phyloP scores from a whole-genome alignment of 2,113 vertebrate species.

The Phylloscopus trochiloides region DNA sequence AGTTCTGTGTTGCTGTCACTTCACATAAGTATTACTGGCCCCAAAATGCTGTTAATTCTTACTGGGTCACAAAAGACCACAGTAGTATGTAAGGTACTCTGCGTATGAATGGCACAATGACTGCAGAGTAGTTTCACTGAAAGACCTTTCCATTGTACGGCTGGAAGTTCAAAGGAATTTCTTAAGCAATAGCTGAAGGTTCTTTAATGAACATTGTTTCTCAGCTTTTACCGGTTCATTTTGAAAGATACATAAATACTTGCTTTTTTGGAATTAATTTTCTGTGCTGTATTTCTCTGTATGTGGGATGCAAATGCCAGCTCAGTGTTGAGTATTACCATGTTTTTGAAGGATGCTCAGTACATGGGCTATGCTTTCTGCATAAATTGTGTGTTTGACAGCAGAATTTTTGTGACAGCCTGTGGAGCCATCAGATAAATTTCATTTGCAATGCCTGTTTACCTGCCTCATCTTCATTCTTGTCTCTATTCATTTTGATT shows the following conservation, averaged over 20 bases:
- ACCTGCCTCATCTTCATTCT: not conserved
- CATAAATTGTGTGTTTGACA: not conserved
- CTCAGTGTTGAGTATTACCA: not conserved
- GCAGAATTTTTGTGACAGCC: not conserved
- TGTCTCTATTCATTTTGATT: not conserved
- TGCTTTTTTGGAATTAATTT: not conserved
- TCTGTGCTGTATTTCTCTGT: not conserved
- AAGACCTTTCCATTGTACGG: not conserved
- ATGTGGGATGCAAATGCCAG: not conserved
- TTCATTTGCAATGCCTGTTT: not conserved
- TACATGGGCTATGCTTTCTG: not conserved
- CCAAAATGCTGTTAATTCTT: conserved; percentile 26
- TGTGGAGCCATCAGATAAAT: not conserved
- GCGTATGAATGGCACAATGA: not conserved
- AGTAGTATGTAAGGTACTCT: not conserved
- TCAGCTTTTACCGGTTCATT: not conserved
- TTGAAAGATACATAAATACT: not conserved
- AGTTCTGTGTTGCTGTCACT: conserved; percentile 17
- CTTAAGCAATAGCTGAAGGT: not conserved
- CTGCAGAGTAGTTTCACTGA: not conserved
- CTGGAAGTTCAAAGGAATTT: not conserved
- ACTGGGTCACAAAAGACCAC: not conserved
- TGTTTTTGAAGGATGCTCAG: not conserved
- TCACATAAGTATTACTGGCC: conserved; percentile 17
- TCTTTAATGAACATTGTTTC: not conserved